Evolutionary conservation across 35 echinoderm and acorn worm genomes (phyloP), one percentile per base, ranked within the genome.

Genomic region (Apostichopus japonicus): DNA sequence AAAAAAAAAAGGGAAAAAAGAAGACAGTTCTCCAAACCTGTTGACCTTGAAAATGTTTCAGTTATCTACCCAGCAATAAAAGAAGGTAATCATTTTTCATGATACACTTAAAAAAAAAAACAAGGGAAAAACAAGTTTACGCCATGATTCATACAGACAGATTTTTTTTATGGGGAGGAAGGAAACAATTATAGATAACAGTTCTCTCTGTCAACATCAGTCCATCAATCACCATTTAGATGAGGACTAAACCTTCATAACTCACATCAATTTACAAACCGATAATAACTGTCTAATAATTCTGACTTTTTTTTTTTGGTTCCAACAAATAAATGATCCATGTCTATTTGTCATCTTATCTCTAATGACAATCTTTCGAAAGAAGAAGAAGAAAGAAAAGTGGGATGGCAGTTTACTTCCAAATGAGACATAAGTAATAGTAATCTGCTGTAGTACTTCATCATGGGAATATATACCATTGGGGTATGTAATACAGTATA

Each of bases 141-240:
- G 11, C 51, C 44, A 83, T 83, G 79, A 83, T 83, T 83, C 79
- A 83, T 14, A 44, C 79, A 83, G 79, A 83, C 79, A 83, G 54
- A 83, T 55, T 83, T 44, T 44, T 44, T 44, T 83, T 83, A 44
- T 54, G 54, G 19, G 15, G 54, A 55, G 79, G 79, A 83, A 83
- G 79, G 51, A 83, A 33, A 83, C 51, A 83, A 83, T 83, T 83
- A 83, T 33, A 44, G 44, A 13, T 44, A 44, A 83, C 54, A 44
- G 24, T 33, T 55, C 54, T 83, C 79, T 83, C 79, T 83, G 79
- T 83, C 79, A 83, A 83, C 79, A 83, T 83, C 24, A 15, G 51
- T 33, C 44, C n/a, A 54, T 83, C 79, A 83, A 54, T 83, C 52
- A 83, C 17, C 33, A 83, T 15, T 33, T 83, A 83, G 63, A 15